Evolutionary conservation across 2,888 invertebrate genomes (phyloP), one percentile per base, ranked within the genome.

Genomic region (Incurvaria masculella): DNA sequence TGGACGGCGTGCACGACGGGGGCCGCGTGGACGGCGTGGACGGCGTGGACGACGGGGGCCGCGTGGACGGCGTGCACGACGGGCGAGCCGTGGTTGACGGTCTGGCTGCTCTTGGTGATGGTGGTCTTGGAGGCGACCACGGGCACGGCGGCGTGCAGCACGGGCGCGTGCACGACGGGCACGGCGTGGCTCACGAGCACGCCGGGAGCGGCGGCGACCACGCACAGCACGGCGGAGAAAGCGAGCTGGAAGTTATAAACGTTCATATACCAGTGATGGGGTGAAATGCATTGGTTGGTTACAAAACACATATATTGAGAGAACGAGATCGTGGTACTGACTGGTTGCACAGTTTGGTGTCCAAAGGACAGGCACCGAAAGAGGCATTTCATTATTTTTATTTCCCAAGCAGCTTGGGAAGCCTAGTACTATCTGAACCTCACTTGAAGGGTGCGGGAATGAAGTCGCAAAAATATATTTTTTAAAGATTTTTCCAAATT

Each of bases 171-270:
- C 17, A 56, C 54, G 27, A 72, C 65, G 14, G 33, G 33, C 14
- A 33, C 33, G 33, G 33, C 33, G 33, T 33, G 33, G 33, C 33
- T 33, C 33, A 33, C 6, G 4, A 33, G 6, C n/a, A 73, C 59
- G 38, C 74, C 73, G 8, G 76, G 74, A 18, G 75, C 70, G 58
- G 78, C 76, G 46, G 74, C 75, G 52, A 65, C 79, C 65, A 69
- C 75, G 53, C 80, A 81, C 63, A 81, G 56, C 61, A 81, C 51
- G 53, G 79, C 75, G 60, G 69, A 65, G 63, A 81, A 71, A 47
- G 69, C 70, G 55, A 82, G 61, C 82, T 82, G 33, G 14, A 33
- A 33, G 14, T n/a, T n/a, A n/a, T n/a, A n/a, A n/a, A n/a, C n/a
- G n/a, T n/a, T n/a, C n/a, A n/a, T n/a, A n/a, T n/a, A n/a, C n/a